Base-by-base conservation (phyloP, 2,888 invertebrate genomes). In the Andrena chrysosceles region DNA sequence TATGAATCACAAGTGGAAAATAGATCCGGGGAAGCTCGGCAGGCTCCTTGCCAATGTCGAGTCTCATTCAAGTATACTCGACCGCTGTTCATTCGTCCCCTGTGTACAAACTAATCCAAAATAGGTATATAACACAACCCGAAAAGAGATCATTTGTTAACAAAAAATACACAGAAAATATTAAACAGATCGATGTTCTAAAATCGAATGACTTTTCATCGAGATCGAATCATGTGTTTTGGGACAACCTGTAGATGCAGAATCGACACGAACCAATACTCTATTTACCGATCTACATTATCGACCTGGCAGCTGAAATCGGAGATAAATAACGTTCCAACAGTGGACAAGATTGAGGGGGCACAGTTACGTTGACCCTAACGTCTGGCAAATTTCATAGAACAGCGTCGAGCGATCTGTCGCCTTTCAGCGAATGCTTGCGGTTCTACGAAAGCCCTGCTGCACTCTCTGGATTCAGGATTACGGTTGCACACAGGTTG, bases 1-100 rank as follows among this genome's bases (percentile, higher is more conserved):
- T 73, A 83, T 89, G 89, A 90, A 84, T 89, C 89, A 87, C 56
- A 71, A 76, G 85, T 77, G 69, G 60, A 84, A 90, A 89, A 89
- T 90, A 89, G 89, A 83, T 68, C 68, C 49, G 67, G 66, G 80
- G 59, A 81, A 87, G 81, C 81, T 76, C 62, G 52, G 64, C 63
- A 77, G 90, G 90, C 85, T 69, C 35, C 31, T 60, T 64, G 90
- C 89, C 89, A 90, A 75, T 66, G 48, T 70, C 60, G 16, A 60
- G 63, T 73, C 72, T 70, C 87, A 87, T 84, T 84, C 87, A 89
- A 69, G 42, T 42, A 42, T 35, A 35, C 31, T 54, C 64, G 26
- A 16, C 23, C 8, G 13, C 59, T 31, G 48, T 54, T 26, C 33
- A 31, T 35, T 54, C 31, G 62, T 52, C 20, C 31, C 16, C 70